These are phyloP conservation scores for Notamacropus eugenii DNA, from an alignment of 2,797 vertebrate genomes.

Conservation along the genomic window DNA sequence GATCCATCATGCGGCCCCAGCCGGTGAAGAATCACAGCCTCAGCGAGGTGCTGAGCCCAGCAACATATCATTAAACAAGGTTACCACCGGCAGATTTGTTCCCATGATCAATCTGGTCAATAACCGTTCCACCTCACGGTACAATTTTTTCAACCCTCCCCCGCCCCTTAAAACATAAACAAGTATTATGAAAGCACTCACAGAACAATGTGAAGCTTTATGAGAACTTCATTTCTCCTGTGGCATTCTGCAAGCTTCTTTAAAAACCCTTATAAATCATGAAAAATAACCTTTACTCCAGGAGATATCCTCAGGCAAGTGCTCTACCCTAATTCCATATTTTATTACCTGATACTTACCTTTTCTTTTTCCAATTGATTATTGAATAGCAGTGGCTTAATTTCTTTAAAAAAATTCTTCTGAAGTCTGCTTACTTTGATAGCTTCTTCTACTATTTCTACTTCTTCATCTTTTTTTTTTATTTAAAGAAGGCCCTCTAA, in stretches of 20 bases:
- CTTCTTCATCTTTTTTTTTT: neutral
- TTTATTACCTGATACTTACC: constrained; percentile 76
- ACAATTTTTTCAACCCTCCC: constrained; percentile 34
- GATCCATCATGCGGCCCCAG: constrained; percentile 96
- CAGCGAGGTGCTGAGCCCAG: constrained; percentile 90
- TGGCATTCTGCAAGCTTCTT: constrained; percentile 71
- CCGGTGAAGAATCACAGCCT: constrained; percentile 89
- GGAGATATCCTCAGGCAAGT: constrained; percentile 73
- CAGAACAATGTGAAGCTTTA: constrained; percentile 75
- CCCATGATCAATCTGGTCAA: constrained; percentile 91
- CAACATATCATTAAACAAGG: constrained; percentile 95
- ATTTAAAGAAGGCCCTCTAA: constrained; percentile 62
- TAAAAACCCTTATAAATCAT: constrained; percentile 76
- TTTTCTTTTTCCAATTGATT: constrained; percentile 74
- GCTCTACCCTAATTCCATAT: constrained; percentile 79
- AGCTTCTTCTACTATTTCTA: constrained; percentile 54
- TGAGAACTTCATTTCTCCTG: constrained; percentile 76
- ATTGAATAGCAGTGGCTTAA: constrained; percentile 67
- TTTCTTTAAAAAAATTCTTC: constrained; percentile 74
- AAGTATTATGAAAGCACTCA: constrained; percentile 79
- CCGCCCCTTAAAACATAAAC: constrained; percentile 79
- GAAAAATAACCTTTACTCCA: constrained; percentile 78
- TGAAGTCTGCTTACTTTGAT: constrained; percentile 69
- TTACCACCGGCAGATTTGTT: constrained; percentile 91
- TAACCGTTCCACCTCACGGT: constrained; percentile 86